Percentiles rank a stretch among this genome's conserved stretches.
phyloP scores from a whole-genome alignment of 92 coral and sea anemone genomes.

The Montipora capitata region DNA sequence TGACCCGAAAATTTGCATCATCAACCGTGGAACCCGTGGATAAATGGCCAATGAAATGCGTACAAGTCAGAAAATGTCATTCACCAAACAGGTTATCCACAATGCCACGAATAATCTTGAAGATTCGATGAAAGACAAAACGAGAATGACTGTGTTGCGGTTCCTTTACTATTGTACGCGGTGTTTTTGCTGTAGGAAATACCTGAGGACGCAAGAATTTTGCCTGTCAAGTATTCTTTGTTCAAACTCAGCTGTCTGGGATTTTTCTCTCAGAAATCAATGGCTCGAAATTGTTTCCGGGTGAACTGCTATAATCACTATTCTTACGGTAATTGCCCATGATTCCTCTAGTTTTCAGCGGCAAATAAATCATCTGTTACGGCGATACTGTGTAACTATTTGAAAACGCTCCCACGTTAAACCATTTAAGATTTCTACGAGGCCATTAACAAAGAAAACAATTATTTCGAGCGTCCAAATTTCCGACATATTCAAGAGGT shows the following conservation, averaged over 20 bases:
- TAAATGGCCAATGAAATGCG: constrained; percentile 34
- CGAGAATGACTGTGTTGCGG: constrained; percentile 40
- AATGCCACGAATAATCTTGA: constrained; percentile 29
- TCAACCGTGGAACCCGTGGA: constrained; percentile 25
- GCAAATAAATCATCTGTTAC: constrained; percentile 42
- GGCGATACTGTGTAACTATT: not conserved
- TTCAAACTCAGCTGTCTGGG: constrained; percentile 17
- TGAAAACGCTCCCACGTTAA: not conserved
- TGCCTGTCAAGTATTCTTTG: constrained; percentile 35
- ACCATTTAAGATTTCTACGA: not conserved
- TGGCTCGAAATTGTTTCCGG: constrained; percentile 39
- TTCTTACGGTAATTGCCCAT: constrained; percentile 30
- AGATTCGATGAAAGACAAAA: constrained; percentile 41
- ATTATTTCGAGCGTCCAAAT: too few species aligned
- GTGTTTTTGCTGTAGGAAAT: constrained; percentile 31
- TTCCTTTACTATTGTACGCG: constrained; percentile 51
- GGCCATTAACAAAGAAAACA: not conserved
- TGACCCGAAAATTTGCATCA: constrained; percentile 43
- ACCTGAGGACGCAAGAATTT: constrained; percentile 23
- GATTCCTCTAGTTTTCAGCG: constrained; percentile 35
- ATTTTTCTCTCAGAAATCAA: constrained; percentile 31
- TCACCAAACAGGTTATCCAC: constrained; percentile 12
- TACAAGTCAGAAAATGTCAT: not conserved
- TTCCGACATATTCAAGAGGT: too few species aligned
- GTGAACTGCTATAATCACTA: constrained; percentile 13